These are phyloP conservation scores for Tetrapedia diversipes DNA, from an alignment of 2,888 invertebrate genomes.

Conservation along the genomic window DNA sequence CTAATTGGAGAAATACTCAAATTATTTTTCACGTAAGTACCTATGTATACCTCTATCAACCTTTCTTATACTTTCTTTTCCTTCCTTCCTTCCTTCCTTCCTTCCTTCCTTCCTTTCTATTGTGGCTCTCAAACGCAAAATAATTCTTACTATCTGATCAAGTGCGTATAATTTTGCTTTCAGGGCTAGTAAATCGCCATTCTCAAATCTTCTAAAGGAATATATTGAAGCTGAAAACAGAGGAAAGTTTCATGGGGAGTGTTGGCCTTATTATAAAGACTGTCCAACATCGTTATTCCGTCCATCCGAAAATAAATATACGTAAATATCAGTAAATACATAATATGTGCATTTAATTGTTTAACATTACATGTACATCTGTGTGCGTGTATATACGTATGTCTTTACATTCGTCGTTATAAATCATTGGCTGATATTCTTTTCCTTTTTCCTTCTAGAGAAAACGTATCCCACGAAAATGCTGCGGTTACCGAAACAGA, in stretches of 20 bases:
- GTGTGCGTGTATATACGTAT: background rate
- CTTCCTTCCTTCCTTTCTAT: background rate
- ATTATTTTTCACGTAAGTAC: constrained; percentile 91
- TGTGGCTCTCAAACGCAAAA: background rate
- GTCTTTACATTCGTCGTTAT: background rate
- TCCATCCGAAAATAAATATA: constrained; percentile 84
- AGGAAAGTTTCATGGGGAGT: constrained; percentile 90
- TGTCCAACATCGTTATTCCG: constrained; percentile 92
- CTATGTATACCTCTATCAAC: background rate
- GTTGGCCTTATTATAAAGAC: constrained; percentile 92
- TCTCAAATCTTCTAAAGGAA: constrained; percentile 88
- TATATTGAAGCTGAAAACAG: constrained; percentile 92
- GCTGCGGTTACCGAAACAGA: background rate
- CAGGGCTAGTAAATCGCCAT: constrained; percentile 93
- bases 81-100: background rate
- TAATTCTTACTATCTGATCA: too few species aligned
- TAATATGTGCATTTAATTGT: too few species aligned
- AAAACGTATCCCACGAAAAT: constrained; percentile 25
- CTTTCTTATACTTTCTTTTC: too few species aligned
- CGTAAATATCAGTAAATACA: constrained; percentile 75
- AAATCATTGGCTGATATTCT: background rate
- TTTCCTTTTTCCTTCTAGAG: constrained; percentile 25
- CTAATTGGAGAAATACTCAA: constrained; percentile 92
- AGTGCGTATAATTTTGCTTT: constrained; percentile 20
- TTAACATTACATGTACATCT: background rate